Evolutionary conservation across 2,797 vertebrate genomes (phyloP).

Genomic region (Sebastes glaucus): DNA sequence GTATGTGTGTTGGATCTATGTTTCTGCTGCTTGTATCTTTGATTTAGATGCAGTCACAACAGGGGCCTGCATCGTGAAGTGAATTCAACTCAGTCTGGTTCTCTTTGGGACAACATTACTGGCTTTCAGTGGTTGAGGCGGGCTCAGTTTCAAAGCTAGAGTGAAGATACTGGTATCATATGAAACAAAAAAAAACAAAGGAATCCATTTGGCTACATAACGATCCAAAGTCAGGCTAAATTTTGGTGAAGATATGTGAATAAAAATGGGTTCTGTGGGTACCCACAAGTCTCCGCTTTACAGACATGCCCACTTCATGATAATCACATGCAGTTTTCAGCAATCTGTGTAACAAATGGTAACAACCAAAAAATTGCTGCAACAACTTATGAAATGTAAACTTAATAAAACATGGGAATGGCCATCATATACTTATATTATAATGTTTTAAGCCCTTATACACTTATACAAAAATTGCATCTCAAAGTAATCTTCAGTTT

Average conservation of each 20-base stretch:
- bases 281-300: background rate
- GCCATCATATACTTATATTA: no score
- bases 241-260: background rate
- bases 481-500: background rate
- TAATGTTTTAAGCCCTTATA: no score
- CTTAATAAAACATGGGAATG: no score
- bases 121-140: accelerated
- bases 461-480: no score
- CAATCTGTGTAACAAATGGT: background rate
- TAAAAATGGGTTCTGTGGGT: background rate
- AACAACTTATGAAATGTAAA: background rate
- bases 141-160: background rate
- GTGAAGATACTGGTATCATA: background rate
- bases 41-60: background rate
- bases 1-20: background rate
- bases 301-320: background rate
- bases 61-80: background rate
- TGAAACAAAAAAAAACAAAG: background rate
- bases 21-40: background rate
- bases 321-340: background rate
- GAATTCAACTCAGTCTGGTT: background rate
- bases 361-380: background rate
- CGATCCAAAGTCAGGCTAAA: no score
- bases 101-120: background rate
- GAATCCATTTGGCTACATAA: background rate